Evolutionary conservation across 2,797 vertebrate species (phyloP), one percentile per base, ranked within the genome.

Genomic region (Menidia menidia): DNA sequence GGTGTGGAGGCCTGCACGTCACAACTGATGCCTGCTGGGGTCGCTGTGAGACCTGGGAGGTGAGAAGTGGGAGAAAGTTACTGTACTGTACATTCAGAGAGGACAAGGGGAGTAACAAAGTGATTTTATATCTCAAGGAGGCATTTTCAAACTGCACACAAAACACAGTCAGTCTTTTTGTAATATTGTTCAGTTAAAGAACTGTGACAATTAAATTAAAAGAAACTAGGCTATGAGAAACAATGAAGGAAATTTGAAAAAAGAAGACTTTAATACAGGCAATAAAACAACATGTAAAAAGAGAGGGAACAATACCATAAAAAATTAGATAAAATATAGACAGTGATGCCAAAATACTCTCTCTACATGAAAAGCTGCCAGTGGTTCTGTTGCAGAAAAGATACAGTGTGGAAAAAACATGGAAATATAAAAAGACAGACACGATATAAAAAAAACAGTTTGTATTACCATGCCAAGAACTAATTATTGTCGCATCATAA

Each of bases 11-110:
- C 0, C 78, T 97, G 81, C 92, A 95, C 54, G 91, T 99, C 91
- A 98, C 96, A 39, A 97, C 97, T 0, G 97, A 98, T 0, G 97
- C 97, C 60, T 98, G 97, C 93, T 98, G 97, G 97, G 97, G 97
- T 64, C 97, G 97, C 88, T 98, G 97, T 1, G 94, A 97, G 93
- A 98, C 97, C 75, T 99, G 97, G 96, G 96, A 98, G 96, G 97
- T 97, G 87, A 96, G 95, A 50, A 16, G 19, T 5, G 8, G 19
- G 57, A 39, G 39, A 8, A 39, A 39, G 18, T 3, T 57, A 7
- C 65, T 64, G 63, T 55, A 68, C 59, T 25, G 43, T 16, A 64
- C 33, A 64, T 48, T 65, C 41, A 12, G 11, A 63, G 45, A 16
- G 4, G 13, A 60, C 3, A 8, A 5, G 35, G 11, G 30, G 13